Evolutionary conservation across 2,797 vertebrate genomes (phyloP), one percentile per base, ranked within the genome.

Genomic region (Nannoperca australis): DNA sequence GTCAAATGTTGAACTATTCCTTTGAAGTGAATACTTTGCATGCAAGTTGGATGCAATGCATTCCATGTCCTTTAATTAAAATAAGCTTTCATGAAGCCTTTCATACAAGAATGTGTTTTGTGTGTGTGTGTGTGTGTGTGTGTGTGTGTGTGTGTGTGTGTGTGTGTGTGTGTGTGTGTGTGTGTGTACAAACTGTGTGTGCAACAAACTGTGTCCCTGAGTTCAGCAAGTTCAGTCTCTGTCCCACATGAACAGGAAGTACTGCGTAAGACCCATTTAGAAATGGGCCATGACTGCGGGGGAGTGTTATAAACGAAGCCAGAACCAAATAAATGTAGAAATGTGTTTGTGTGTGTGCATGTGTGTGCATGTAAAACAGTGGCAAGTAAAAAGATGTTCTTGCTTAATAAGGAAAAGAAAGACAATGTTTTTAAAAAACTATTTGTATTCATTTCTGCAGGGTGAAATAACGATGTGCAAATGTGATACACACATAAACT

Each of bases 221-320:
- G 72, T 62, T 50, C 66, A 56, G 24, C 8, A 5, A 63, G 72
- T 62, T 50, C 66, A 56, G 24, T 53, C 45, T 5, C 44, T 71
- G 72, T 30, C 63, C 64, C 47, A 76, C 71, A 72, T 82, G 56
- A 44, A 61, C 53, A 77, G 63, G 73, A 75, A 72, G 76, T 61
- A 51, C n/a, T 51, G 56, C 38, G 58, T 70, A 54, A 79, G 68
- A 76, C 67, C 42, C 34, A 62, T 75, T 83, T 71, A 70, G 55
- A 88, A 80, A 64, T 62, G 68, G 68, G 82, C 50, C 76, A 67
- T 80, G 76, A 85, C 82, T 68, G 67, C 2, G 11, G 38, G 55
- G 63, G 63, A 60, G 69, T 13, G 62, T 56, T 47, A 64, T 73
- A 59, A 67, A 36, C 17, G 18, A 67, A 62, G 50, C 30, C 74